Evolutionary conservation across 2,113 vertebrate species (phyloP).

Genomic region (Cyanoramphus novaezelandiae): DNA sequence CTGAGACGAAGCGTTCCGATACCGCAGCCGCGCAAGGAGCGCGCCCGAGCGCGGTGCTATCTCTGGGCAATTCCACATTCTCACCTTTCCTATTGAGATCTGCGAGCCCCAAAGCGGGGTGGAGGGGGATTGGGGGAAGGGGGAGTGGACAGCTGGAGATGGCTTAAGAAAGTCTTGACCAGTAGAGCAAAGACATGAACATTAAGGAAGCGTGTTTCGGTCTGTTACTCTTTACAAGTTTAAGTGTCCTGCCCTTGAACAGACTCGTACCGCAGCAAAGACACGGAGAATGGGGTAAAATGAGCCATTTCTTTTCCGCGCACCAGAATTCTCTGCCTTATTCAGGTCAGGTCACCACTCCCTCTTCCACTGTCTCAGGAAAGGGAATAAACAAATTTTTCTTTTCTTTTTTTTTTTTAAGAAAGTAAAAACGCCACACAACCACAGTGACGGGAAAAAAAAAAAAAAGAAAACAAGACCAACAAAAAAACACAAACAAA

Average conservation of each 20-base stretch:
- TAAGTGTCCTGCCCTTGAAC: background rate
- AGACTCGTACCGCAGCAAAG: no score
- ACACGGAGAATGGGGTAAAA: background rate
- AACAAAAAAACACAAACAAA: no score
- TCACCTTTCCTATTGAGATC: background rate
- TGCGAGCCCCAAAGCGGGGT: no score
- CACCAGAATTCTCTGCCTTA: background rate
- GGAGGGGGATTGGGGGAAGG: rapidly evolving
- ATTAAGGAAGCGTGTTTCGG: background rate
- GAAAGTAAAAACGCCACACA: background rate
- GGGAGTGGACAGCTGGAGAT: background rate
- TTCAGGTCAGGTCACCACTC: background rate
- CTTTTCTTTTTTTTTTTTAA: background rate
- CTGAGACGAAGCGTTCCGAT: background rate
- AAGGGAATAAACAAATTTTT: background rate
- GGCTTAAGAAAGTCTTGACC: background rate
- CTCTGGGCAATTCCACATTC: background rate
- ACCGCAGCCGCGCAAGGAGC: background rate
- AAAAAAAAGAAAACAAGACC: background rate
- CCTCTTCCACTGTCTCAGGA: background rate
- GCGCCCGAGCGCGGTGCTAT: no score
- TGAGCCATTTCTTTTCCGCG: background rate
- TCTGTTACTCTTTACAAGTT: background rate
- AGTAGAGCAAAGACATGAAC: background rate
- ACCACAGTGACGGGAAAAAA: background rate